A percentile compares a stretch with the other conserved stretches of the same genome.
Evolutionary conservation across 1,140 invertebrate genomes (phyloP).

Genomic region (Ptiloglossa arizonensis): DNA sequence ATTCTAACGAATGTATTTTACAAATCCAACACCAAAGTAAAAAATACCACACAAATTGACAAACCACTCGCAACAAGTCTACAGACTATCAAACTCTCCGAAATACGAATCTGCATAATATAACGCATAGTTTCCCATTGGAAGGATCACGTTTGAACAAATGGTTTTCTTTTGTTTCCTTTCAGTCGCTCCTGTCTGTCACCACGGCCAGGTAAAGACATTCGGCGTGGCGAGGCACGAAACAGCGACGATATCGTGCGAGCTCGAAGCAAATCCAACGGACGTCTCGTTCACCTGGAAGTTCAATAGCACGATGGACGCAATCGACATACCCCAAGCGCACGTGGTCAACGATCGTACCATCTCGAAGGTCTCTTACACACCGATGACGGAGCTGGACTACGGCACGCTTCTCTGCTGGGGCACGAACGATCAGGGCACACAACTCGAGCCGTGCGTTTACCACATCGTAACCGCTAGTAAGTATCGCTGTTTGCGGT

Average conservation of each 20-base stretch:
- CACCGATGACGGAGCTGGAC: constrained; percentile 87
- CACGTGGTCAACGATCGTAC: constrained; percentile 84
- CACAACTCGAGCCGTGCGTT: constrained; percentile 86
- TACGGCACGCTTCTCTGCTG: constrained; percentile 88
- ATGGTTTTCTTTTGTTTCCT: constrained; percentile 61
- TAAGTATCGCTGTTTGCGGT: constrained; percentile 78
- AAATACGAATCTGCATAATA: no score
- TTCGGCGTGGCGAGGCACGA: constrained; percentile 91
- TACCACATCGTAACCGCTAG: constrained; percentile 88
- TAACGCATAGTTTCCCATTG: no score
- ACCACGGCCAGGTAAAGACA: constrained; percentile 84
- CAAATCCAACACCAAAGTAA: no score
- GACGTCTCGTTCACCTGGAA: constrained; percentile 88
- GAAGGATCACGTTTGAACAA: neutral
- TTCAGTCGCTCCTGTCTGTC: constrained; percentile 88
- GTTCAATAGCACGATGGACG: constrained; percentile 89
- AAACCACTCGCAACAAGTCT: no score
- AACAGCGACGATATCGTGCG: constrained; percentile 88
- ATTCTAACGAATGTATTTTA: no score
- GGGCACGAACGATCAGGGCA: constrained; percentile 86
- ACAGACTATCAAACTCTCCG: no score
- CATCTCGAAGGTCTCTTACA: constrained; percentile 85
- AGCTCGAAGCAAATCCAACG: constrained; percentile 92
- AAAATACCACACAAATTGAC: no score
- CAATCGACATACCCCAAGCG: constrained; percentile 85